Base-by-base conservation (phyloP, 2,888 invertebrate genomes). In the Phyllotreta cruciferae region DNA sequence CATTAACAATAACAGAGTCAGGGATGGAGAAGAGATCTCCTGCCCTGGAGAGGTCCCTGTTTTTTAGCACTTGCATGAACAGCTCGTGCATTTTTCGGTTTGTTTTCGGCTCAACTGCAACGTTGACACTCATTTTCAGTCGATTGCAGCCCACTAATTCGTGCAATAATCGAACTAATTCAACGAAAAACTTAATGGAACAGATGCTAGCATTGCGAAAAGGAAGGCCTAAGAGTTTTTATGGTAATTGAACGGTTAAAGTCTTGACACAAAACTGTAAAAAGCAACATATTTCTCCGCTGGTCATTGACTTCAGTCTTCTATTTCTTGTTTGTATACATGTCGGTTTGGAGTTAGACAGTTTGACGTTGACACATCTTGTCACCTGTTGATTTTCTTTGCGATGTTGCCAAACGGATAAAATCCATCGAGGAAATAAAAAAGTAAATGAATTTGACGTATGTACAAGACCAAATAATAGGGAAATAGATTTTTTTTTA, bases 11-110 rank as follows among this genome's bases (percentile, higher is more conserved):
- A 70, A 91, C 90, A 64, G 89, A 87, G 83, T 97, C 94, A 49
- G 91, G 88, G 66, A 96, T 88, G 8, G 92, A 90, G 82, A 96
- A 96, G 69, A 96, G 86, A 81, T 96, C 95, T 35, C 95, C 95
- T 74, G 96, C 96, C 79, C 91, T 84, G 56, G 95, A 94, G 66
- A 96, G 85, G 83, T 96, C 95, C 79, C 93, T 89, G 80, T 93
- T 91, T 76, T 90, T 92, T 70, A 96, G 85, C 70, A 96, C 94
- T 84, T 93, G 92, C 78, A 91, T 91, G 79, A 96, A 91, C 77
- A 96, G 85, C 82, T 93, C 93, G 83, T 95, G 94, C 94, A 95
- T 95, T 79, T 83, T 89, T 77, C 71, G 74, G 57, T 73, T 71
- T 44, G 66, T 70, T 60, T 74, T 76, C 50, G 75, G 75, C 50